Conservation (phyloP, 2,797 vertebrate genomes). For the Channallabes apus region DNA sequence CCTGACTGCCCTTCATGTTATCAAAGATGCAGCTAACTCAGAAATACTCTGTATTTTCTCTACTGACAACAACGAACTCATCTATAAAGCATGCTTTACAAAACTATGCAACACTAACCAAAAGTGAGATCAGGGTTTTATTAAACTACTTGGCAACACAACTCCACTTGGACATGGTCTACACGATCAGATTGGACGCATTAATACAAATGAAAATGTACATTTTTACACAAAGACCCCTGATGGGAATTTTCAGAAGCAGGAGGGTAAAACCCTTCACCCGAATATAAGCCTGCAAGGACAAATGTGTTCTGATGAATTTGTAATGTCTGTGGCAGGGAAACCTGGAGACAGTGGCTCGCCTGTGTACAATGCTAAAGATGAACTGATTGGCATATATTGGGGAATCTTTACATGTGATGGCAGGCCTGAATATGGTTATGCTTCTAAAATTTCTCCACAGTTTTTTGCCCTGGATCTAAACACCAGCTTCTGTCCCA, state of each 20-base stretch:
- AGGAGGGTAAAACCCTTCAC: background rate
- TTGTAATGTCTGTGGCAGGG: background rate
- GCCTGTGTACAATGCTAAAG: background rate
- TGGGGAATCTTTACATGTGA: background rate
- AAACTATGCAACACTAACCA: background rate
- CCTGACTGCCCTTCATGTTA: conserved; percentile 8
- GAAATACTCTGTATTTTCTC: background rate
- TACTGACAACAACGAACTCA: fast-evolving
- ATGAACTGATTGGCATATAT: background rate
- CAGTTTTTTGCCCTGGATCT: background rate
- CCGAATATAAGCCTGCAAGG: background rate
- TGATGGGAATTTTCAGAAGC: background rate
- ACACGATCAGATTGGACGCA: background rate
- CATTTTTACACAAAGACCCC: background rate
- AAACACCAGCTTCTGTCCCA: background rate
- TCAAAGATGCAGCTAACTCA: background rate
- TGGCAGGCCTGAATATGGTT: background rate
- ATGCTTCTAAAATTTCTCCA: background rate
- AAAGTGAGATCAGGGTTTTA: background rate
- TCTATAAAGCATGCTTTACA: background rate
- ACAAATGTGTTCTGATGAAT: background rate
- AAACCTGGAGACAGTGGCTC: conserved; percentile 4
- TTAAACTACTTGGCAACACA: background rate
- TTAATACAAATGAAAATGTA: background rate
- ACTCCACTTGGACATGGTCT: background rate